These are phyloP conservation scores for Latrodectus elegans DNA, from an alignment of 2,888 invertebrate species.

Conservation along the genomic window DNA sequence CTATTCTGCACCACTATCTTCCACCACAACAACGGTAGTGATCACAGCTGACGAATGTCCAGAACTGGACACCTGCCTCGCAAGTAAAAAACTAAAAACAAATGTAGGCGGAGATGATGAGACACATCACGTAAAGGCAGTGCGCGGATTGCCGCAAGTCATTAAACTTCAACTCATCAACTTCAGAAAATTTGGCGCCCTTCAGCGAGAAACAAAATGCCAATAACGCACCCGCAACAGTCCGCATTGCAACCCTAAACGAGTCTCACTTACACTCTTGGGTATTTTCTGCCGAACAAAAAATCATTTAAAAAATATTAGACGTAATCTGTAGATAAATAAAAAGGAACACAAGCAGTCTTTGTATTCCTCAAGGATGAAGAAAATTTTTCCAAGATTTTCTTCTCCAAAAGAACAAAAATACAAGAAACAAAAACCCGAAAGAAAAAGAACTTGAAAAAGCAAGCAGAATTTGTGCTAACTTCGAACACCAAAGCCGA, in stretches of 20 bases:
- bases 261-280: conserved; percentile 19
- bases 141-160: conserved; percentile 40
- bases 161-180: conserved; percentile 31
- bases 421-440: conserved; percentile 22
- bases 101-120: conserved; percentile 54
- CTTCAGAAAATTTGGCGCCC: conserved; percentile 45
- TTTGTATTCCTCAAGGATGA: conserved; percentile 22
- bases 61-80: conserved; percentile 15
- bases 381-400: conserved; percentile 16
- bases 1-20: too few relatives aligned
- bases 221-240: conserved; percentile 34
- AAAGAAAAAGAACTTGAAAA: conserved; percentile 58
- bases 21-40: too few relatives aligned
- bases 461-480: conserved; percentile 68
- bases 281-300: conserved; percentile 5
- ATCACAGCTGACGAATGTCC: conserved; percentile 23
- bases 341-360: conserved; percentile 35
- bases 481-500: conserved; percentile 72
- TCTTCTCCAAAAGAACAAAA: conserved; percentile 8
- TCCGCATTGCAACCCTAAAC: conserved; percentile 39
- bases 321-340: conserved; percentile 11
- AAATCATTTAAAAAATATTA: neutral
- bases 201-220: conserved; percentile 47
- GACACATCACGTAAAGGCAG: conserved; percentile 30
- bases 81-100: conserved; percentile 23